phyloP scores from a whole-genome alignment of 2,888 invertebrate species.

The Drosophila longiperda region DNA sequence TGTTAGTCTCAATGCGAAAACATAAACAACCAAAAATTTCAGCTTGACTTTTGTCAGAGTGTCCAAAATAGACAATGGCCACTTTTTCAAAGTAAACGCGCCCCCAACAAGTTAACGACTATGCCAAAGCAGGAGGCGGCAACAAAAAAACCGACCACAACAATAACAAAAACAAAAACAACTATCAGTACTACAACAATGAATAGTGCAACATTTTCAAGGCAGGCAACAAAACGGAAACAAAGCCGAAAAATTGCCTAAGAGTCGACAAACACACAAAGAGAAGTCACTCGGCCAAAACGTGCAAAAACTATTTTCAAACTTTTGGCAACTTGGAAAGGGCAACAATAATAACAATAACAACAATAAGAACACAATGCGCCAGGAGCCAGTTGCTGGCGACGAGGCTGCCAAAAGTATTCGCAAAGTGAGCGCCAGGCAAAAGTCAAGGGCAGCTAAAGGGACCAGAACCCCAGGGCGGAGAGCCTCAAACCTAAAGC shows the following conservation, averaged over 20 bases:
- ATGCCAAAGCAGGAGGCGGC: conserved; percentile 4
- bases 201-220: conserved; percentile 66
- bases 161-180: conserved; percentile 6
- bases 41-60: conserved; percentile 52
- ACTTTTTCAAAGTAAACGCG: conserved; percentile 47
- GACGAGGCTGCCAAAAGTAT: conserved; percentile 76
- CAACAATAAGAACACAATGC: conserved; percentile 32
- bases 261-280: conserved; percentile 57
- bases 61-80: conserved; percentile 73
- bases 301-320: conserved; percentile 76
- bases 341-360: conserved; percentile 34
- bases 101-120: conserved; percentile 45
- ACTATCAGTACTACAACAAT: conserved; percentile 26
- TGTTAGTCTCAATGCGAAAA: conserved; percentile 41
- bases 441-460: conserved; percentile 74
- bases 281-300: conserved; percentile 76
- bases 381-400: conserved; percentile 60
- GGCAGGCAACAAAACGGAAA: conserved; percentile 66
- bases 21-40: conserved; percentile 49
- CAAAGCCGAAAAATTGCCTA: conserved; percentile 70
- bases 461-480: conserved; percentile 34
- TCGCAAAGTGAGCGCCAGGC: conserved; percentile 76
- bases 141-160: conserved; percentile 1
- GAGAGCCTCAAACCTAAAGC: conserved; percentile 24
- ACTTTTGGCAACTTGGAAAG: conserved; percentile 64